A percentile compares a stretch with the other conserved stretches of the same genome.
phyloP scores from a whole-genome alignment of 2,797 vertebrate species.

The Typhlichthys eigenmanni region DNA sequence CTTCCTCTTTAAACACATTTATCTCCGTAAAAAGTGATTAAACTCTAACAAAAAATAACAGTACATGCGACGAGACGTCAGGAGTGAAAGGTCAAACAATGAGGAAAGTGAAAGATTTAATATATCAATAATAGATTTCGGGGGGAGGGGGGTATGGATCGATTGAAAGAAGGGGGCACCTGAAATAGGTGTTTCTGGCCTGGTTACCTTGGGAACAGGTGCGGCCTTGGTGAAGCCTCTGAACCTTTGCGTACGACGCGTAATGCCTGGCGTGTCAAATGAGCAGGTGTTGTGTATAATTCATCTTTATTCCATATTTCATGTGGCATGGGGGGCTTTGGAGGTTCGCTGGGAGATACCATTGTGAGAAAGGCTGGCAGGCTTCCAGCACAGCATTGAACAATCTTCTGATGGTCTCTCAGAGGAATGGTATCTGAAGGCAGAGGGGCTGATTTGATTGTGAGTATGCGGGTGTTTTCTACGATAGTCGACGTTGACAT shows the following conservation, averaged over 20 bases:
- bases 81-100: background rate
- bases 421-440: too few species aligned
- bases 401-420: too few species aligned
- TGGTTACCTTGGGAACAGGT: conserved; percentile 74
- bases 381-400: too few species aligned
- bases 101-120: background rate
- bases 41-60: background rate
- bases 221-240: conserved; percentile 51
- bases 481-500: too few species aligned
- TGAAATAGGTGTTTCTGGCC: conserved; percentile 1
- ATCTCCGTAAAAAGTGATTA: background rate
- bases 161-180: background rate
- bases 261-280: conserved; percentile 73
- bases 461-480: too few species aligned
- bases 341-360: conserved; percentile 27
- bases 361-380: too few species aligned
- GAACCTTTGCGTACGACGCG: conserved; percentile 44
- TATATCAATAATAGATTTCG: background rate
- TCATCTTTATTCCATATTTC: conserved; percentile 79
- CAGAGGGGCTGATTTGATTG: too few species aligned
- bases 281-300: conserved; percentile 81
- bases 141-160: background rate
- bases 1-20: background rate
- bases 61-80: too few species aligned
- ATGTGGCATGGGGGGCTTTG: conserved; percentile 55